phyloP scores from a whole-genome alignment of 2,113 vertebrate genomes.

The Sterrhoptilus dennistouni region DNA sequence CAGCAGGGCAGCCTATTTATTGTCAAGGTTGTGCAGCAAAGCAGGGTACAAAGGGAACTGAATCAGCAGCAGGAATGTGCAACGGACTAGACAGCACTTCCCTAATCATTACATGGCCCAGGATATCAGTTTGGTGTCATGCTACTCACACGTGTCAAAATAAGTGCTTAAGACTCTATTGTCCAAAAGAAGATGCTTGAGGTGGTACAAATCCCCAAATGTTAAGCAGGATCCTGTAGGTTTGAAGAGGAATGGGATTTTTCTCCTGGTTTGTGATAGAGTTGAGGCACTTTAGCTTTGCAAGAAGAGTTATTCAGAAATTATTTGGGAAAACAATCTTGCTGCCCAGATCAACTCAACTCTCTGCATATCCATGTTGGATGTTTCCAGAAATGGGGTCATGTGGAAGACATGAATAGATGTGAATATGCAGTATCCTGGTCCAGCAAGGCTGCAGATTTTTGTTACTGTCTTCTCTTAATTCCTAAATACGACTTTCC shows the following conservation, averaged over 20 bases:
- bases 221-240: background rate
- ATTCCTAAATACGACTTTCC: background rate
- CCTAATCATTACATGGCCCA: background rate
- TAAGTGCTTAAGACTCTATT: background rate
- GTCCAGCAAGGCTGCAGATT: background rate
- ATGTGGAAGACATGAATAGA: background rate
- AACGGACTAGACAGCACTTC: background rate
- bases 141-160: background rate
- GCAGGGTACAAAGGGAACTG: background rate
- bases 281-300: background rate
- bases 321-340: background rate
- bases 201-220: background rate
- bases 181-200: background rate
- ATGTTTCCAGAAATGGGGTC: background rate
- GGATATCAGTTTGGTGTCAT: background rate
- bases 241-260: background rate
- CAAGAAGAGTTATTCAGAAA: background rate
- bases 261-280: background rate
- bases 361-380: background rate
- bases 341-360: background rate
- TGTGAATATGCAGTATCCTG: background rate
- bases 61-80: conserved; percentile 18
- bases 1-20: background rate
- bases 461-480: background rate
- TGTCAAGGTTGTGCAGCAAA: background rate